phyloP scores from a whole-genome alignment of 2,797 vertebrate genomes.

The Eidolon dupreanum region DNA sequence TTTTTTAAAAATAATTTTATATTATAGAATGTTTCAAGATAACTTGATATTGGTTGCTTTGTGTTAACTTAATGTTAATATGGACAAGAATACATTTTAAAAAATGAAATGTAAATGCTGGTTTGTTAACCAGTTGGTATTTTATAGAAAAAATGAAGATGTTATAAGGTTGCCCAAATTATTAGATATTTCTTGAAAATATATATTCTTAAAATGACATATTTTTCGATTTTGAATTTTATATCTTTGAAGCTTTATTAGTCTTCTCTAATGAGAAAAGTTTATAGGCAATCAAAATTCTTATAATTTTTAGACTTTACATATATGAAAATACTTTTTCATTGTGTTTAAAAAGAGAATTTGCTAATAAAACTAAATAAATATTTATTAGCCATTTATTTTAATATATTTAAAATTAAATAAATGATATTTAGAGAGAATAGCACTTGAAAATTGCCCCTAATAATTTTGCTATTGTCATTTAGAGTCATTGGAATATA shows the following conservation, averaged over 20 bases:
- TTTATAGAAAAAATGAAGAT: background rate
- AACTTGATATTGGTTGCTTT: background rate
- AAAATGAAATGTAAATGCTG: background rate
- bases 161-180: background rate
- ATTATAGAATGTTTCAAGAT: background rate
- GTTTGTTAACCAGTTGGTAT: background rate
- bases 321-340: background rate
- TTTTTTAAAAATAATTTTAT: background rate
- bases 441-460: background rate
- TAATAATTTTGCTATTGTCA: background rate
- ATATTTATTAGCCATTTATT: background rate
- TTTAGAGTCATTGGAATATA: background rate
- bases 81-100: background rate
- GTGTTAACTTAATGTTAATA: constrained; percentile 19
- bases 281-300: background rate
- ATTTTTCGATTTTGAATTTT: background rate
- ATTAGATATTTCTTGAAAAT: background rate
- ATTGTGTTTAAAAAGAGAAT: background rate
- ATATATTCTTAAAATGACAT: background rate
- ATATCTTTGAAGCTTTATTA: background rate
- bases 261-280: background rate
- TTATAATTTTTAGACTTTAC: background rate
- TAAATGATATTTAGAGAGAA: background rate
- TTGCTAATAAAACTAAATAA: background rate
- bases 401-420: background rate